Evolutionary conservation across 2,797 vertebrate genomes (phyloP).

Genomic region (Onychomys leucogaster): DNA sequence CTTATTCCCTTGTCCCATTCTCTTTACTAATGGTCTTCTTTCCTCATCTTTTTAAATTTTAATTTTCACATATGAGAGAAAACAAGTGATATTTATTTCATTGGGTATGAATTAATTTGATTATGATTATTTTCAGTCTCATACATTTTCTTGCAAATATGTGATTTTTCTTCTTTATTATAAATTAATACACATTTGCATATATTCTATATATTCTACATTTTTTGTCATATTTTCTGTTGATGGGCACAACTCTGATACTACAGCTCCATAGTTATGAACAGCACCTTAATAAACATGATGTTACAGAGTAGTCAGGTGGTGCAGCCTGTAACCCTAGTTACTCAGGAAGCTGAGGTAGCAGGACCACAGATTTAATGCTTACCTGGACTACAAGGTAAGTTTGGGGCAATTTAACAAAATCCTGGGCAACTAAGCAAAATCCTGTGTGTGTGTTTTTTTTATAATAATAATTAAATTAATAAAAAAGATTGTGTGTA

Average conservation of each 20-base stretch:
- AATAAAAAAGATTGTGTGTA: neutral
- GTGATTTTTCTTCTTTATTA: neutral
- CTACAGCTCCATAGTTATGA: neutral
- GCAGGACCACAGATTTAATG: neutral
- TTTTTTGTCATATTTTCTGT: neutral
- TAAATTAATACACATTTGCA: neutral
- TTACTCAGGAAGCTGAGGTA: neutral
- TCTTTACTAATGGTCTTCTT: neutral
- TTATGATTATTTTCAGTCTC: neutral
- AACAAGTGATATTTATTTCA: neutral
- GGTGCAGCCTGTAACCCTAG: neutral
- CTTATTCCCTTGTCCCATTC: neutral
- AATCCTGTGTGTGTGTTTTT: neutral
- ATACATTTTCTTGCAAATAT: neutral
- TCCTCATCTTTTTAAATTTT: neutral
- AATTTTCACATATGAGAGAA: neutral
- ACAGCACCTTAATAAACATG: neutral
- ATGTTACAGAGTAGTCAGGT: neutral
- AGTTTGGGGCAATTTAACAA: neutral
- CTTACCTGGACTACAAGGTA: neutral
- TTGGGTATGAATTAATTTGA: neutral
- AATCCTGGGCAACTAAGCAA: neutral
- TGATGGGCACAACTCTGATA: neutral
- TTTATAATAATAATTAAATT: neutral
- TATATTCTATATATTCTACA: neutral